A percentile compares a stretch with the other conserved stretches of the same genome.
Conservation (phyloP, 1,140 invertebrate genomes). For the Bactericera cockerelli region DNA sequence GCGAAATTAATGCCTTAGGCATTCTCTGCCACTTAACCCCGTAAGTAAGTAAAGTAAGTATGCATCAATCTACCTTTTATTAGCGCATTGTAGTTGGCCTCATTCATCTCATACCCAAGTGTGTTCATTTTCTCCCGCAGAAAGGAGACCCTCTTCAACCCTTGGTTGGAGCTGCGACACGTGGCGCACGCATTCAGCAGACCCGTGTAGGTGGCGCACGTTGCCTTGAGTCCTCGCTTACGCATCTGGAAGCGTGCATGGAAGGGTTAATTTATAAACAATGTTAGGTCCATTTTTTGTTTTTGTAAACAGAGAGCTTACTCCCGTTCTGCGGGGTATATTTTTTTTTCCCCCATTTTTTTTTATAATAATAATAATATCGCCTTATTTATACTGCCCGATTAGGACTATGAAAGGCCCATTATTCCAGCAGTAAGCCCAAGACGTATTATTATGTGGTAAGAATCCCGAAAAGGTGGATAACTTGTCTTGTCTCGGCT, state of each 20-base stretch:
- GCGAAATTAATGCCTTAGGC: no score
- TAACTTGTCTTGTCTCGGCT: no score
- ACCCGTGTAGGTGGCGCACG: constrained; percentile 56
- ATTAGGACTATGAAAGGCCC: no score
- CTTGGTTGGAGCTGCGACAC: constrained; percentile 46
- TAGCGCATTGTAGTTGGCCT: constrained; percentile 69
- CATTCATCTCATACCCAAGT: constrained; percentile 49
- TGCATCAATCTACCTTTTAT: constrained; percentile 68
- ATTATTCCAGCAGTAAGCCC: no score
- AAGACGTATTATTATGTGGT: no score
- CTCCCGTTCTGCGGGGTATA: neutral
- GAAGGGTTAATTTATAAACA: no score
- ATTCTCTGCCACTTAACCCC: no score
- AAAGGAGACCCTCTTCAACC: constrained; percentile 42
- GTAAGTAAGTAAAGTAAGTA: no score
- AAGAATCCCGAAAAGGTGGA: no score
- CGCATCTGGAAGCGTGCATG: constrained; percentile 43
- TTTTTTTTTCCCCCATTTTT: no score
- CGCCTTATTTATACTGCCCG: no score
- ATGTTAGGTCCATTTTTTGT: neutral
- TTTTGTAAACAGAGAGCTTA: neutral
- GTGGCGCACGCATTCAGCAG: constrained; percentile 79
- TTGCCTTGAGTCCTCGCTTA: constrained; percentile 45
- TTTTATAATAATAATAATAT: no score
- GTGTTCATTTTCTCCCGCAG: constrained; percentile 49